These are phyloP conservation scores for Nothoprocta pentlandii DNA, from an alignment of 2,113 vertebrate species.

Conservation along the genomic window DNA sequence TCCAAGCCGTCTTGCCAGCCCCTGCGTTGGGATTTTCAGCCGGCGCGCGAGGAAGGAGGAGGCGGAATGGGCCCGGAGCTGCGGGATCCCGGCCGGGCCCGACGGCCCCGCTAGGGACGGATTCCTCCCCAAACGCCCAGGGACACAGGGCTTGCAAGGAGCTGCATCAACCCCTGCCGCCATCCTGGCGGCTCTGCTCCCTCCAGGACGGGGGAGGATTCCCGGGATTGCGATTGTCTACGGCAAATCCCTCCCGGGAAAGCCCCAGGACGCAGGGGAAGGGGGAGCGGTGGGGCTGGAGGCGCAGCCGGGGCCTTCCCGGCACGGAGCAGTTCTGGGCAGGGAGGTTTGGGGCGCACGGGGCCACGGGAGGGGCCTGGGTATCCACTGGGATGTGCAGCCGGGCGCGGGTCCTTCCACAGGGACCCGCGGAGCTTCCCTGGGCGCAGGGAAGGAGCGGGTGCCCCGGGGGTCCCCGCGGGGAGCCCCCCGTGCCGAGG, in stretches of 20 bases:
- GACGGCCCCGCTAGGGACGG: not conserved
- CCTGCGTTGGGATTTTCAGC: not conserved
- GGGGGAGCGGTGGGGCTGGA: rapidly evolving
- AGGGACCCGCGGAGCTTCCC: too few relatives aligned
- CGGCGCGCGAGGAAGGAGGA: not conserved
- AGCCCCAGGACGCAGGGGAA: rapidly evolving
- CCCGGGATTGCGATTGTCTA: rapidly evolving
- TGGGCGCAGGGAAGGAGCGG: too few relatives aligned
- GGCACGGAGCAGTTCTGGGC: not conserved
- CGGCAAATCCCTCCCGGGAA: rapidly evolving
- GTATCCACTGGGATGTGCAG: too few relatives aligned
- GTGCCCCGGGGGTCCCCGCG: too few relatives aligned
- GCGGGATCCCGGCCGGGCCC: not conserved
- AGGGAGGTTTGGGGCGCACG: too few relatives aligned
- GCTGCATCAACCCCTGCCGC: not conserved
- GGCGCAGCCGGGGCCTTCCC: rapidly evolving
- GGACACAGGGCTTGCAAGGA: not conserved
- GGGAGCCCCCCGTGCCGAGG: too few relatives aligned
- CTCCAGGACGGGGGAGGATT: not conserved
- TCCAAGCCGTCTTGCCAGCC: slow-evolving; percentile 25
- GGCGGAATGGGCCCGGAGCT: slow-evolving; percentile 9
- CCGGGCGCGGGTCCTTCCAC: too few relatives aligned
- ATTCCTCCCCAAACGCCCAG: rapidly evolving
- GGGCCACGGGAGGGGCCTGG: too few relatives aligned
- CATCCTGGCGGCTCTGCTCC: not conserved